Base-by-base conservation (phyloP, 2,797 vertebrate species). In the Columba guinea region DNA sequence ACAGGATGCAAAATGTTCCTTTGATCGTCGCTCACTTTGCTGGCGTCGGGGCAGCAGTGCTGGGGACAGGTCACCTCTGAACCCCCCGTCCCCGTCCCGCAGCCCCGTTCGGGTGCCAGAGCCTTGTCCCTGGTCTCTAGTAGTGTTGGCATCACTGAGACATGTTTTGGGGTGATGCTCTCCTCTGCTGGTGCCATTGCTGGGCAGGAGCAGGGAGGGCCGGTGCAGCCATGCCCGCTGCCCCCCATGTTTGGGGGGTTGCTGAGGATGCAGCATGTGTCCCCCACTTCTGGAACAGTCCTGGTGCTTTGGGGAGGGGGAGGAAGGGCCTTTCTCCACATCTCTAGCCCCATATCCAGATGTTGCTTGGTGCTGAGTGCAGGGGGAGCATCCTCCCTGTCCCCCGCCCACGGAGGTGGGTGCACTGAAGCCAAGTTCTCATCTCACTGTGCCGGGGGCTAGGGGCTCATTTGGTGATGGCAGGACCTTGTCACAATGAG, bases 11-110 rank as follows among this genome's bases (percentile, higher is more conserved):
- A 39, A 30, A 76, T 41, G 81, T 32, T 56, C 53, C 69, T 83
- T 24, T 52, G 81, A 41, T 87, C 70, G 3, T 62, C 0, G 0
- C 46, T 79, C 2, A 0, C n/a, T 69, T 58, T 16, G 5, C 37
- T 26, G 52, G 51, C 1, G 6, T 7, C 26, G n/a, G 65, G 86
- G 56, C 46, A 20, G 58, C 44, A 30, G 58, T 56, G 13, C 34
- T 55, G 62, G 58, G n/a, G n/a, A n/a, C 44, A 35, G 35, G 46
- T 51, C 21, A 46, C 68, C 56, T 49, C 49, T 6, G 58, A 78
- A 48, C 14, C 39, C 27, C n/a, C 56, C 70, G 12, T 37, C 67
- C 41, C 23, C 3, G 51, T 37, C 37, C 52, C 5, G 34, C 44
- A 52, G 55, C 28, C 32, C 60, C 53, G 13, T 13, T 13, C 1